A percentile compares a stretch with the other conserved stretches of the same genome.
These are phyloP conservation scores for Augochlora pura DNA, from an alignment of 1,140 invertebrate genomes.

Conservation along the genomic window DNA sequence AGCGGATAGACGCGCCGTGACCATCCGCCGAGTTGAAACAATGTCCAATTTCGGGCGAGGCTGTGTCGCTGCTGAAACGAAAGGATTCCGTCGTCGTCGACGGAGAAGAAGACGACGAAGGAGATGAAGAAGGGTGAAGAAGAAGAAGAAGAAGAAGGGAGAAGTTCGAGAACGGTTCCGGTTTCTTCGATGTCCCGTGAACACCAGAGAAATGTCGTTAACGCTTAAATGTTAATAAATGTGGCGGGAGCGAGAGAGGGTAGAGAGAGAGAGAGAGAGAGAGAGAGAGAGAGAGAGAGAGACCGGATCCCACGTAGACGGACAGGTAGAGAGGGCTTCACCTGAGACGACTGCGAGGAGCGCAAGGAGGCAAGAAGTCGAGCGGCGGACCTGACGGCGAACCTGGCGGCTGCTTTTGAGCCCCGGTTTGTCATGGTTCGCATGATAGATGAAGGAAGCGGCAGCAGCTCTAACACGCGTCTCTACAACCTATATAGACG, in stretches of 20 bases:
- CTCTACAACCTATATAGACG: constrained; percentile 37
- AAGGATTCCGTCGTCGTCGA: constrained; percentile 15
- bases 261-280: too few species aligned
- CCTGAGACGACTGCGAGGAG: constrained; percentile 60
- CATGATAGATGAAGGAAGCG: constrained; percentile 78
- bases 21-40: neutral
- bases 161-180: constrained; percentile 45
- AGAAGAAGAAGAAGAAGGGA: constrained; percentile 29
- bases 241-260: constrained; percentile 69
- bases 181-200: constrained; percentile 48
- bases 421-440: constrained; percentile 79
- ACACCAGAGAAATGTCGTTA: constrained; percentile 75
- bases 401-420: constrained; percentile 76
- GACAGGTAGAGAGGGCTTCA: constrained; percentile 72
- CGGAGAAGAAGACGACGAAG: too few species aligned
- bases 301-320: constrained; percentile 60
- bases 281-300: too few species aligned
- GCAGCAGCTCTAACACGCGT: constrained; percentile 36
- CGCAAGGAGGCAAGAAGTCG: constrained; percentile 64
- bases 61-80: neutral
- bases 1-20: neutral
- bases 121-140: constrained; percentile 21
- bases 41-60: neutral
- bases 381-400: constrained; percentile 27
- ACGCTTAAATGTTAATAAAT: constrained; percentile 79